A percentile compares a stretch with the other conserved stretches of the same genome.
These are phyloP conservation scores for Petroica traversi DNA, from an alignment of 2,113 vertebrate species.

Conservation along the genomic window DNA sequence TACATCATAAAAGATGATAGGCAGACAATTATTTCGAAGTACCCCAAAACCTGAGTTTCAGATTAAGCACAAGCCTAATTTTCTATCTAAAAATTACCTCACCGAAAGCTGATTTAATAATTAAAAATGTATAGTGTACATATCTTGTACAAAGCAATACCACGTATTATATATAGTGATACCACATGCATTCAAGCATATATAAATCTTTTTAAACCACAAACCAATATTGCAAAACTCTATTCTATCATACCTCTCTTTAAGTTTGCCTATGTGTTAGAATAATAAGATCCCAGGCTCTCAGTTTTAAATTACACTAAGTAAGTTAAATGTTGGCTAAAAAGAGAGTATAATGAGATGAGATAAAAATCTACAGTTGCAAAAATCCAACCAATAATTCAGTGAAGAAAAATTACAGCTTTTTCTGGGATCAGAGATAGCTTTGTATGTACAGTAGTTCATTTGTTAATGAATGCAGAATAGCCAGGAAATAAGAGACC, in stretches of 20 bases:
- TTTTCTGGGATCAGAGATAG: constrained; percentile 39
- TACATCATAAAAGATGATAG: background rate
- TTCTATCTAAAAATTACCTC: background rate
- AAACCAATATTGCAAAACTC: background rate
- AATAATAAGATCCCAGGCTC: background rate
- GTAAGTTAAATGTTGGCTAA: background rate
- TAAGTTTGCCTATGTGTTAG: background rate
- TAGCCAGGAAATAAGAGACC: constrained; percentile 60
- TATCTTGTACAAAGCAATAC: background rate
- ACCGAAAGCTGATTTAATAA: background rate
- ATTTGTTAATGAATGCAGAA: constrained; percentile 72
- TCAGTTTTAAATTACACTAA: background rate
- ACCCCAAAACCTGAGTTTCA: background rate
- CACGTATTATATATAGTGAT: too few relatives aligned
- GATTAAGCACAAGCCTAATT: background rate
- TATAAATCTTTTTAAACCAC: background rate
- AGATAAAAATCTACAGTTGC: background rate
- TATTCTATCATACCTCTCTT: background rate
- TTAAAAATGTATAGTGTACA: background rate
- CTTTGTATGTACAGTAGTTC: constrained; percentile 61
- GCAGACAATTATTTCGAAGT: background rate
- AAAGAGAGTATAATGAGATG: background rate
- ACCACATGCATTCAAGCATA: background rate
- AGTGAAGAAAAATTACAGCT: background rate
- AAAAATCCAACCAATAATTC: background rate